phyloP scores from a whole-genome alignment of 2,113 vertebrate genomes.

The Daubentonia madagascariensis region DNA sequence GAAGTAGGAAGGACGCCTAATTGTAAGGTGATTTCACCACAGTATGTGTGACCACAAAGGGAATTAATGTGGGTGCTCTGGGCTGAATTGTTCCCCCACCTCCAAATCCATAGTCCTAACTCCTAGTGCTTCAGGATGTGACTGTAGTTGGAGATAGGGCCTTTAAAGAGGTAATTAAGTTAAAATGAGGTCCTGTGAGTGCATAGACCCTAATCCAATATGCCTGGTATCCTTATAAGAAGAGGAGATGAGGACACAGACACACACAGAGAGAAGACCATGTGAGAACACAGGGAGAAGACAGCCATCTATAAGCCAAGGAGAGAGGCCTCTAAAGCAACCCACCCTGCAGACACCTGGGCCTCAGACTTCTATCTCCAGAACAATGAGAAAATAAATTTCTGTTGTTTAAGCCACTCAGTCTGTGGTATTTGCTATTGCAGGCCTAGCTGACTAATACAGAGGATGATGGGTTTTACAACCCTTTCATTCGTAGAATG shows the following conservation, averaged over 20 bases:
- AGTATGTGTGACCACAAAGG: not conserved
- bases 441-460: not conserved
- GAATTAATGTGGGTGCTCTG: not conserved
- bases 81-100: not conserved
- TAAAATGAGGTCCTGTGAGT: not conserved
- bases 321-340: not conserved
- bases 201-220: not conserved
- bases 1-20: not conserved
- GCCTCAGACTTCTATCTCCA: not conserved
- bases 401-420: too few species aligned
- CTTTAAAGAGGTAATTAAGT: not conserved
- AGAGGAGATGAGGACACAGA: not conserved
- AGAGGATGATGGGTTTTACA: accelerated
- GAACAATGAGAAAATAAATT: not conserved
- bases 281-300: not conserved
- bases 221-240: not conserved
- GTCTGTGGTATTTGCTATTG: not conserved
- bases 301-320: not conserved
- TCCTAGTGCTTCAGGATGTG: not conserved
- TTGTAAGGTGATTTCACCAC: not conserved
- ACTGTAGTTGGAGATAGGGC: not conserved
- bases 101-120: not conserved
- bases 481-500: not conserved
- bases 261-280: not conserved
- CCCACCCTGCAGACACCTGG: too few species aligned